A percentile compares a stretch with the other conserved stretches of the same genome.
phyloP scores from a whole-genome alignment of 1,140 invertebrate genomes.

The Drusus annulatus region DNA sequence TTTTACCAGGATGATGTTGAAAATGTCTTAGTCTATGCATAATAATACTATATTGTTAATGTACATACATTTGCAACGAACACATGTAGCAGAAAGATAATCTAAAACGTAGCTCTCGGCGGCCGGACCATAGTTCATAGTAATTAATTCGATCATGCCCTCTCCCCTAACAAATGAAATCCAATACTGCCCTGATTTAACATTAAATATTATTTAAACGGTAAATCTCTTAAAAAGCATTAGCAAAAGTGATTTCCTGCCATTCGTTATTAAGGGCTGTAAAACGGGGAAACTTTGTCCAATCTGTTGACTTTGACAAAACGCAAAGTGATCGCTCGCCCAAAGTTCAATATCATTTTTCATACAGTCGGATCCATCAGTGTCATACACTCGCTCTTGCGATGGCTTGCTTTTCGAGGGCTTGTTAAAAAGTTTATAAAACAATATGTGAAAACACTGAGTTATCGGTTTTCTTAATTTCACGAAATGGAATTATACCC shows the following conservation, averaged over 20 bases:
- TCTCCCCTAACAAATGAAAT: conserved; percentile 12
- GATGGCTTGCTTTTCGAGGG: neutral
- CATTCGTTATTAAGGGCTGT: conserved; percentile 31
- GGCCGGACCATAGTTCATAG: too few relatives aligned
- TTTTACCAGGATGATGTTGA: too few relatives aligned
- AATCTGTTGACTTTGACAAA: conserved; percentile 20
- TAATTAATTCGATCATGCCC: too few relatives aligned
- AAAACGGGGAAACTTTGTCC: conserved; percentile 15
- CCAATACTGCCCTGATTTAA: neutral
- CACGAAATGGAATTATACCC: too few relatives aligned
- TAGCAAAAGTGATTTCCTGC: conserved; percentile 1
- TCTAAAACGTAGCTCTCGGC: too few relatives aligned
- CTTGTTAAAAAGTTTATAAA: too few relatives aligned
- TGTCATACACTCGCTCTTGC: neutral
- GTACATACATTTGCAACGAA: too few relatives aligned
- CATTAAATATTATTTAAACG: conserved; percentile 22
- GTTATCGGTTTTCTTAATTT: too few relatives aligned
- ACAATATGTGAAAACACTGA: too few relatives aligned
- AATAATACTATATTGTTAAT: too few relatives aligned
- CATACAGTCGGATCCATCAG: conserved; percentile 17
- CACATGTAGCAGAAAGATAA: too few relatives aligned
- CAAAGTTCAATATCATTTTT: conserved; percentile 31
- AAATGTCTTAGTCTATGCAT: too few relatives aligned
- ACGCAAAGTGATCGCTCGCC: conserved; percentile 12
- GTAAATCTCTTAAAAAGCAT: conserved; percentile 8